phyloP scores from a whole-genome alignment of 2,797 vertebrate genomes.

The Lithobates sylvaticus region DNA sequence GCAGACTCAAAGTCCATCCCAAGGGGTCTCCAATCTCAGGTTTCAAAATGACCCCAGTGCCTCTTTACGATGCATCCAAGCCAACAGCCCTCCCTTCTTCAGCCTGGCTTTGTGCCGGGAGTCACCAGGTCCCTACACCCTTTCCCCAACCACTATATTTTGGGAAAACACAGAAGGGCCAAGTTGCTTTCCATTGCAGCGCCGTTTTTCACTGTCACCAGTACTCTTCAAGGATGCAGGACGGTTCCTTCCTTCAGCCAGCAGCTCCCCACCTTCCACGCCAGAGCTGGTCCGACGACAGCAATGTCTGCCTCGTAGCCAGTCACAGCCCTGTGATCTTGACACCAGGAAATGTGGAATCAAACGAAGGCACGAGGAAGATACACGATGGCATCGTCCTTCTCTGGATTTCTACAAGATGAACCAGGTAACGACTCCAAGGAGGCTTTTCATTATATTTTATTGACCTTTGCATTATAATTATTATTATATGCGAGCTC shows the following conservation, averaged over 20 bases:
- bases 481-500: too few species aligned
- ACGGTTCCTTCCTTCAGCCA: constrained; percentile 86
- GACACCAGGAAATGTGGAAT: constrained; percentile 87
- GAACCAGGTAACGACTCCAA: constrained; percentile 78
- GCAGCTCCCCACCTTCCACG: constrained; percentile 85
- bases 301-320: constrained; percentile 86
- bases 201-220: constrained; percentile 89
- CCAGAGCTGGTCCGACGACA: constrained; percentile 77
- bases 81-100: constrained; percentile 89
- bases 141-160: constrained; percentile 71
- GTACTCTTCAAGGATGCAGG: constrained; percentile 87
- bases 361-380: constrained; percentile 84
- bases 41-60: constrained; percentile 83
- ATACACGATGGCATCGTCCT: constrained; percentile 82
- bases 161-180: constrained; percentile 75
- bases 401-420: constrained; percentile 88
- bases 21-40: constrained; percentile 81
- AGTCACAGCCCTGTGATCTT: constrained; percentile 92
- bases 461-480: too few species aligned
- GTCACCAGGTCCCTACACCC: constrained; percentile 74
- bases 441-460: too few species aligned
- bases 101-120: constrained; percentile 87
- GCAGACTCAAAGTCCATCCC: constrained; percentile 70
- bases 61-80: constrained; percentile 81
- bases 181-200: constrained; percentile 76